Conservation (phyloP, 2,888 invertebrate species). For the Clivina fossor region DNA sequence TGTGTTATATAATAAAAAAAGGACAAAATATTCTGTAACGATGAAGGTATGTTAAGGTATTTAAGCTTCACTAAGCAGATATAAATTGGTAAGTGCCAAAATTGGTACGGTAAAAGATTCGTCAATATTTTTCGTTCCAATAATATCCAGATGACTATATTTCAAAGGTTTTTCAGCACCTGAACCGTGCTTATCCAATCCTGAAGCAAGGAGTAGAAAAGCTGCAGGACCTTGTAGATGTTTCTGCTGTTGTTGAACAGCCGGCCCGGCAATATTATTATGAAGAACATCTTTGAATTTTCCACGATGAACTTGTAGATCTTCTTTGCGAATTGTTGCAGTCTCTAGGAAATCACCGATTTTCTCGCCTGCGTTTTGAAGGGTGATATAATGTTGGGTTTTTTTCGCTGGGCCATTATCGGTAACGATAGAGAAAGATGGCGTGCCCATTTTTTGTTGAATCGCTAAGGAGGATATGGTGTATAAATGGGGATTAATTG, state of each 20-base stretch:
- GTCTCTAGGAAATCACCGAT: conserved; percentile 83
- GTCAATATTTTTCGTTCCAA: conserved; percentile 74
- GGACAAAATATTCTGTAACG: too few species aligned
- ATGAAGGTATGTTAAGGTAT: too few species aligned
- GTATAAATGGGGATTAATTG: conserved; percentile 80
- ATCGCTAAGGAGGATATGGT: too few species aligned
- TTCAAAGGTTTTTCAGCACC: conserved; percentile 66
- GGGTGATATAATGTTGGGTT: conserved; percentile 58
- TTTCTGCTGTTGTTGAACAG: conserved; percentile 69
- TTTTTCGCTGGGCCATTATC: conserved; percentile 75
- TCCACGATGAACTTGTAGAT: conserved; percentile 66
- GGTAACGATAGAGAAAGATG: too few species aligned
- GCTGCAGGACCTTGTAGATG: conserved; percentile 88
- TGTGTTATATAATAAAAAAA: too few species aligned
- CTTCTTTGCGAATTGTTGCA: conserved; percentile 74
- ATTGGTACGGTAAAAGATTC: conserved; percentile 76
- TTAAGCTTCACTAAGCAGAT: too few species aligned
- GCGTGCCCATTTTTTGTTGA: too few species aligned
- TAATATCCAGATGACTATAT: conserved; percentile 82
- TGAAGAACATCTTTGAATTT: conserved; percentile 78
- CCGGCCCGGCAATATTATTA: conserved; percentile 63
- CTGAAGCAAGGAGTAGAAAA: conserved; percentile 81
- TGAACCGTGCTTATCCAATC: conserved; percentile 75
- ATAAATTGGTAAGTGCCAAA: conserved; percentile 65
- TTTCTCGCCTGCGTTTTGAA: conserved; percentile 69